Conservation (phyloP, 2,113 vertebrate species). For the Onychostruthus taczanowskii region DNA sequence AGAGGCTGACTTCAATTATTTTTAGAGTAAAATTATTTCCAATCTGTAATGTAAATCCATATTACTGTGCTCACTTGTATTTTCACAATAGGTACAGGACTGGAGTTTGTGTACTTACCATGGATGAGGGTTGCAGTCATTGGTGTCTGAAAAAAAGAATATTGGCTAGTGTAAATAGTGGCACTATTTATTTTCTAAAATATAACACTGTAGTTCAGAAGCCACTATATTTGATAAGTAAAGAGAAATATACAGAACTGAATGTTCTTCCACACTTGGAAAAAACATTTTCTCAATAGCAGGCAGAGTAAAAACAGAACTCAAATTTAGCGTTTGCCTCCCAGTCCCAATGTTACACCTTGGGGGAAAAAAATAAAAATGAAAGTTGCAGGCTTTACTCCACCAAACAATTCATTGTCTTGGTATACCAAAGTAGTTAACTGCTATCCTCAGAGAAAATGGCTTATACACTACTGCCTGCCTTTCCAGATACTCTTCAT, state of each 20-base stretch:
- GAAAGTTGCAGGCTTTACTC: neutral
- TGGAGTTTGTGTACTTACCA: conserved; percentile 78
- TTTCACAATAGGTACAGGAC: neutral
- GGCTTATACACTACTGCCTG: neutral
- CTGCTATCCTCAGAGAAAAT: neutral
- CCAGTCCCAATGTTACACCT: neutral
- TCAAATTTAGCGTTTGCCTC: neutral
- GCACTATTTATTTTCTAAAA: neutral
- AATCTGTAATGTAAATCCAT: neutral
- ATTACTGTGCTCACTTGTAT: neutral
- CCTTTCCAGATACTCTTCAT: neutral
- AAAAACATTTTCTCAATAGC: neutral
- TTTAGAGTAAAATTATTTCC: neutral
- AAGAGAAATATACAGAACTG: neutral
- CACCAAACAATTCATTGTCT: neutral
- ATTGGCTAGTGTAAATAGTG: neutral
- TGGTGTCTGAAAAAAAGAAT: conserved; percentile 78
- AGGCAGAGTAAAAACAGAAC: neutral
- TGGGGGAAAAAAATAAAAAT: neutral
- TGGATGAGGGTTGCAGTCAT: conserved; percentile 93
- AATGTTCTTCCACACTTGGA: neutral
- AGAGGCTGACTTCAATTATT: neutral
- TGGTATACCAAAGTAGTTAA: neutral
- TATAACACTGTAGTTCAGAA: neutral
- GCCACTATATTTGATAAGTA: neutral